Percentiles rank a stretch among this genome's conserved stretches.
Evolutionary conservation across 2,888 invertebrate genomes (phyloP).

Genomic region (Eremobia ochroleuca): DNA sequence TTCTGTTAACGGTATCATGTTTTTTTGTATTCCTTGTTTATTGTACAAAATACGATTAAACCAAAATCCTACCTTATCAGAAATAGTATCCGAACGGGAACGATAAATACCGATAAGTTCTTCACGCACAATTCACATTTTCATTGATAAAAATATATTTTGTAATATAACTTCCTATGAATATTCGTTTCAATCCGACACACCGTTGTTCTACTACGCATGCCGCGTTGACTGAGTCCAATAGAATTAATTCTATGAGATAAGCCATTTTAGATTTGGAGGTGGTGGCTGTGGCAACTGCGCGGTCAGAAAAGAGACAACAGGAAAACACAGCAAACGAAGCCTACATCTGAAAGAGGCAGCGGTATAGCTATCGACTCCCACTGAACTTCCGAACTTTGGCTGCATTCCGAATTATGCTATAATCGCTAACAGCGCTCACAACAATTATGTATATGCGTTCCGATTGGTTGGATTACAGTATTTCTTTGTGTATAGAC

Average conservation of each 20-base stretch:
- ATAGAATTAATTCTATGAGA: conserved; percentile 71
- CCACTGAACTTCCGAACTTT: conserved; percentile 53
- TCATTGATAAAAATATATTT: conserved; percentile 75
- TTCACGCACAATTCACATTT: conserved; percentile 74
- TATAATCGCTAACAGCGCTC: too few relatives aligned
- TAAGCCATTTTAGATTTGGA: conserved; percentile 71
- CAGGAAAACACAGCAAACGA: conserved; percentile 72
- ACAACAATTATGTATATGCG: too few relatives aligned
- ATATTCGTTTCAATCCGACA: conserved; percentile 47
- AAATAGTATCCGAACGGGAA: conserved; percentile 60
- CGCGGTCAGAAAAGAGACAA: conserved; percentile 74
- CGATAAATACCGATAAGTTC: conserved; percentile 55
- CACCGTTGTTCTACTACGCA: conserved; percentile 70
- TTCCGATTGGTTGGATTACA: too few relatives aligned
- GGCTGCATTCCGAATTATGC: too few relatives aligned
- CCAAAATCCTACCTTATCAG: conserved; percentile 67
- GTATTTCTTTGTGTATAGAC: too few relatives aligned
- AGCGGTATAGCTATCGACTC: conserved; percentile 62
- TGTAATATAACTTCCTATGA: conserved; percentile 45
- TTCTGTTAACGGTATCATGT: conserved; percentile 16
- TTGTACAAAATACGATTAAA: conserved; percentile 7
- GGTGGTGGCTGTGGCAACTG: conserved; percentile 55
- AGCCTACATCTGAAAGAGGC: conserved; percentile 71
- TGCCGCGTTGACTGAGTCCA: conserved; percentile 75
- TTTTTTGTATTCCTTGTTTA: conserved; percentile 13